These are phyloP conservation scores for Acanthurus tractus DNA, from an alignment of 2,797 vertebrate genomes.

Conservation along the genomic window DNA sequence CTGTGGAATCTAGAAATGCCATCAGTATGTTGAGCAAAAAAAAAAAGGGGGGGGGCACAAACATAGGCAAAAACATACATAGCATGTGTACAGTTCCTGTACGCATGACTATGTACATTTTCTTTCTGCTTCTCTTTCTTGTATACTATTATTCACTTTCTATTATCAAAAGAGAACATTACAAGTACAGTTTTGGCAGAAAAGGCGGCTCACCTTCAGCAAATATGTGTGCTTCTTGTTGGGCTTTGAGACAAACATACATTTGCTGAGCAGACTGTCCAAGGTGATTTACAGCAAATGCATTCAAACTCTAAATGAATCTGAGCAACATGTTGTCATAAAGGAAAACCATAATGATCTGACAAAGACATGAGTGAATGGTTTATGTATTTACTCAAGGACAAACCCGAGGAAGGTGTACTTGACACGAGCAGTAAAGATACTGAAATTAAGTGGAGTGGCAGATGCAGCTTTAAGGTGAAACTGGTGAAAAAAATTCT, in stretches of 20 bases:
- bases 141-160: not conserved
- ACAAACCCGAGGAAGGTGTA: slow-evolving; percentile 18
- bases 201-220: not conserved
- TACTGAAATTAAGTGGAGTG: not conserved
- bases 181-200: not conserved
- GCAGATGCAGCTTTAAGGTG: not conserved
- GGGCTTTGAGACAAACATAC: not conserved
- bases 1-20: slow-evolving; percentile 29
- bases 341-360: not conserved
- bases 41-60: no score
- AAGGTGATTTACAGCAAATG: not conserved
- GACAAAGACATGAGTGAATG: slow-evolving; percentile 15
- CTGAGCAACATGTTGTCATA: not conserved
- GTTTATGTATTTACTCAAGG: slow-evolving; percentile 24
- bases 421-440: slow-evolving; percentile 13
- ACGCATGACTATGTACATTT: not conserved
- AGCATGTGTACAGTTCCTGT: not conserved
- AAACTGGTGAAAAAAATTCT: not conserved
- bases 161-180: not conserved
- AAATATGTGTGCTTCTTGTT: not conserved
- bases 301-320: not conserved
- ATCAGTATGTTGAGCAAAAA: slow-evolving; percentile 36
- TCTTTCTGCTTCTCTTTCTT: slow-evolving; percentile 10
- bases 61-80: slow-evolving; percentile 27
- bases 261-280: not conserved